These are phyloP conservation scores for Eonycteris spelaea DNA, from an alignment of 2,113 vertebrate genomes.

Conservation along the genomic window DNA sequence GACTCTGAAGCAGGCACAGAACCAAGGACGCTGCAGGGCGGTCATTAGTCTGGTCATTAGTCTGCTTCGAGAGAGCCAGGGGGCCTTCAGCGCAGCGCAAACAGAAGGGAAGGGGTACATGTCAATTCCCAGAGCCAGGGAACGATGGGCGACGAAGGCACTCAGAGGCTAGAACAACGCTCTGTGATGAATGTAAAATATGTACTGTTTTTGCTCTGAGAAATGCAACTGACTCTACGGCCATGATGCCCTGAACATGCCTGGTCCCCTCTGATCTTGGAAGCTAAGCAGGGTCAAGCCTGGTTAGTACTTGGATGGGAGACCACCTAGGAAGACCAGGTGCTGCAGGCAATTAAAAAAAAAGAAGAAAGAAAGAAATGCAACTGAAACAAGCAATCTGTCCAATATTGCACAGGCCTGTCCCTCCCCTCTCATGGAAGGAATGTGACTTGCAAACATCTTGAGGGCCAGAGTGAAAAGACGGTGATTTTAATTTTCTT, in stretches of 20 bases:
- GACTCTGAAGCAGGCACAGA: not conserved
- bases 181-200: not conserved
- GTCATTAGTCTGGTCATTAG: rapidly evolving
- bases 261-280: no score
- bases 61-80: not conserved
- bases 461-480: not conserved
- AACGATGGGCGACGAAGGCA: rapidly evolving
- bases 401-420: no score
- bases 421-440: no score
- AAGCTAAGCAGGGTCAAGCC: no score
- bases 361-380: not conserved
- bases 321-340: no score
- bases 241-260: no score
- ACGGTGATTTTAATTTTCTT: not conserved
- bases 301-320: no score
- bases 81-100: rapidly evolving
- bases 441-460: not conserved
- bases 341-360: no score
- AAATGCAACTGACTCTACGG: not conserved
- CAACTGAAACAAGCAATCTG: not conserved
- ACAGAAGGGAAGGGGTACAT: not conserved
- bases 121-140: not conserved
- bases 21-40: not conserved
- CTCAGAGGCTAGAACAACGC: not conserved
- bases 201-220: conserved; percentile 13